These are phyloP conservation scores for Papio anubis DNA, from an alignment of 2,113 vertebrate genomes.

Conservation along the genomic window DNA sequence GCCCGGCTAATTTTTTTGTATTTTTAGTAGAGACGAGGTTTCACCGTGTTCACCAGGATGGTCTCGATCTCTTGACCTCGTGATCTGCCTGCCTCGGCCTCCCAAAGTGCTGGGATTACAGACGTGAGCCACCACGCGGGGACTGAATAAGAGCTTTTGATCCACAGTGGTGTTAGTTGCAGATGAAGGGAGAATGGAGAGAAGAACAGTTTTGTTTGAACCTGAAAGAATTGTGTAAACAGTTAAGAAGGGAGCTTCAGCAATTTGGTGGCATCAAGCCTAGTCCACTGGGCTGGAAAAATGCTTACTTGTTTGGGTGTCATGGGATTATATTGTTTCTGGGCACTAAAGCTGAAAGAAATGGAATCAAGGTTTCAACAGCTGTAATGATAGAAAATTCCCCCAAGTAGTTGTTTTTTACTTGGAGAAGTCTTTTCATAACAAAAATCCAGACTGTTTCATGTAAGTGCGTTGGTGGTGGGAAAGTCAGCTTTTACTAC, in stretches of 20 bases:
- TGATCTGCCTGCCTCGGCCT: too few relatives aligned
- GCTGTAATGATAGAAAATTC: neutral
- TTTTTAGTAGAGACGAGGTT: too few relatives aligned
- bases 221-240: neutral
- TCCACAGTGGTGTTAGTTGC: neutral
- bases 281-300: neutral
- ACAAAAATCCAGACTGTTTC: neutral
- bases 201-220: neutral
- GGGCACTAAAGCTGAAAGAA: neutral
- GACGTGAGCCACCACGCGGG: too few relatives aligned
- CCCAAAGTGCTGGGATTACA: too few relatives aligned
- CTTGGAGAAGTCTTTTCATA: neutral
- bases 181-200: neutral
- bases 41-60: too few relatives aligned
- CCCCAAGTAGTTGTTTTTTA: neutral
- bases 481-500: neutral
- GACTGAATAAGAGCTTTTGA: neutral
- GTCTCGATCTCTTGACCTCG: too few relatives aligned
- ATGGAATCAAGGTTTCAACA: neutral
- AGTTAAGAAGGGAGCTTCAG: neutral
- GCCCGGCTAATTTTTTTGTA: too few relatives aligned
- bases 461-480: neutral
- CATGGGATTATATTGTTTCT: neutral
- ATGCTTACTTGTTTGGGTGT: neutral
- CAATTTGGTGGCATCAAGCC: neutral